phyloP scores from a whole-genome alignment of 2,113 vertebrate species.

The Acanthochromis polyacanthus region DNA sequence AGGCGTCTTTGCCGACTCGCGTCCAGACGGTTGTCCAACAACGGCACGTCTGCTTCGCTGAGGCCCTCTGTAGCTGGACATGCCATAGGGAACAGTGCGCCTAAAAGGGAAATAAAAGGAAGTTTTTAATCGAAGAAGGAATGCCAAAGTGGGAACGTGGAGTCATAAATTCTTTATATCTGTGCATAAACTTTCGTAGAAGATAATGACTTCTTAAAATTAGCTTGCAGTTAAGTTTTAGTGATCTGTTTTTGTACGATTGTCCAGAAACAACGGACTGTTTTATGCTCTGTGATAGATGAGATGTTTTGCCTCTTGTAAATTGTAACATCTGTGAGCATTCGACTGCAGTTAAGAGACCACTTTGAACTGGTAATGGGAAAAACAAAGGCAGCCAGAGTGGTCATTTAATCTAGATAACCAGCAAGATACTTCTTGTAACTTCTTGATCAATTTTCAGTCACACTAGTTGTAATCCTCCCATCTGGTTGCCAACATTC shows the following conservation, averaged over 20 bases:
- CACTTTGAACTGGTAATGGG: not conserved
- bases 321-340: not conserved
- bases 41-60: constrained; percentile 72
- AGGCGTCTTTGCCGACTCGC: not conserved
- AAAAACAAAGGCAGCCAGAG: constrained; percentile 21
- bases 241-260: not conserved
- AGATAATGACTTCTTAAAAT: too few species aligned
- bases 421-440: constrained; percentile 6
- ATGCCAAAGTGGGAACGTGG: too few species aligned
- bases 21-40: not conserved
- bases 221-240: not conserved
- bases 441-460: constrained; percentile 18
- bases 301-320: not conserved
- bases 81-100: constrained; percentile 81
- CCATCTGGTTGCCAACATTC: constrained; percentile 27
- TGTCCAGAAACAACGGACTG: not conserved
- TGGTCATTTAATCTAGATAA: not conserved
- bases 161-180: not conserved
- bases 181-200: not conserved
- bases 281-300: not conserved
- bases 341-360: constrained; percentile 9
- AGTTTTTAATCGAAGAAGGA: not conserved
- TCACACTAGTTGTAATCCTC: not conserved
- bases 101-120: constrained; percentile 56
- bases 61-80: constrained; percentile 79